A percentile compares a stretch with the other conserved stretches of the same genome.
These are phyloP conservation scores for Cephonodes hylas DNA, from an alignment of 2,888 invertebrate genomes.

Conservation along the genomic window DNA sequence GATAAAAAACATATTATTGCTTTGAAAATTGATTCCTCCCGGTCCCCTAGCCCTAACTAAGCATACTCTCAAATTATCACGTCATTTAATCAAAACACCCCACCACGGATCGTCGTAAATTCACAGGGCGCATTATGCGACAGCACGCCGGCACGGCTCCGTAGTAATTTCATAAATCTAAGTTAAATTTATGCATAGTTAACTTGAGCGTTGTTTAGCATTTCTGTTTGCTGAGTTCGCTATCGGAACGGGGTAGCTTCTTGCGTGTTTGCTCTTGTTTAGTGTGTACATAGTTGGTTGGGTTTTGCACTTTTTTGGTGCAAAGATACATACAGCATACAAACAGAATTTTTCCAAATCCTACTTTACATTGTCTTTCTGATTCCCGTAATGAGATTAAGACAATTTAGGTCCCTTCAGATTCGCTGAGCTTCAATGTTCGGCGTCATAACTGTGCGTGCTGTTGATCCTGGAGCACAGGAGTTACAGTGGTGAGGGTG, in stretches of 20 bases:
- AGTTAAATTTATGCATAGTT: constrained; percentile 44
- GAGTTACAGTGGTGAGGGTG: no score
- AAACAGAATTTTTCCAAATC: no score
- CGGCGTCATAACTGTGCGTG: no score
- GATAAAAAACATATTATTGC: no score
- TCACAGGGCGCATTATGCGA: constrained; percentile 46
- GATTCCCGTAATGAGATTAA: no score
- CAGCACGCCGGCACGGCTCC: constrained; percentile 33
- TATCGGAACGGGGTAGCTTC: not conserved
- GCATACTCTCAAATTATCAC: not conserved
- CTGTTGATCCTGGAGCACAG: no score
- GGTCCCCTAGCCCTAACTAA: not conserved
- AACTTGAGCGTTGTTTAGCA: constrained; percentile 7
- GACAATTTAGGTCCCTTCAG: no score
- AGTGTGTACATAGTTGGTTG: not conserved
- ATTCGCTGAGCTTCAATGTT: no score
- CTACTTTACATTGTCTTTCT: no score
- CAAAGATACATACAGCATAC: no score
- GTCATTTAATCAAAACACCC: constrained; percentile 1
- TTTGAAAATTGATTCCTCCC: not conserved
- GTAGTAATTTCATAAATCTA: constrained; percentile 50
- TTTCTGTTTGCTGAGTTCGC: not conserved
- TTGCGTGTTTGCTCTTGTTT: not conserved
- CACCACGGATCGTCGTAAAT: constrained; percentile 36
- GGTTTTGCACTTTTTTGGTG: no score